Percentiles rank a stretch among this genome's conserved stretches.
phyloP scores from a whole-genome alignment of 2,888 invertebrate species.

The Rhamphomyia laevipes region DNA sequence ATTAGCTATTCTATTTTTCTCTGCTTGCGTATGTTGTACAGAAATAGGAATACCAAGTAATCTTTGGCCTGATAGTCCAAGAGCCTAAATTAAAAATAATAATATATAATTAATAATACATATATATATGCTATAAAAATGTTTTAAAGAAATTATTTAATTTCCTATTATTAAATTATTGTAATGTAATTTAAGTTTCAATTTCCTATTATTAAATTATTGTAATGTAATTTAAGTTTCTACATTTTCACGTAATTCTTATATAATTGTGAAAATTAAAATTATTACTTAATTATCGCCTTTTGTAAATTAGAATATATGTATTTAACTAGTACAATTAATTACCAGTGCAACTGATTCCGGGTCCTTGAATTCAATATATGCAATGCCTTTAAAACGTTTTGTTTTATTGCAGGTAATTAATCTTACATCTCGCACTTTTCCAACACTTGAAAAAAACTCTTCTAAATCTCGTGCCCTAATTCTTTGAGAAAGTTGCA shows the following conservation, averaged over 20 bases:
- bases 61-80: conserved; percentile 92
- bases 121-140: too few relatives aligned
- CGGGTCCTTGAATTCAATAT: conserved; percentile 96
- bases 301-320: too few relatives aligned
- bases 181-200: too few relatives aligned
- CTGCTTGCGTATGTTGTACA: conserved; percentile 95
- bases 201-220: too few relatives aligned
- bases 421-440: conserved; percentile 94
- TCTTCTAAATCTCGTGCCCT: conserved; percentile 92
- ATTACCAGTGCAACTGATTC: conserved; percentile 90
- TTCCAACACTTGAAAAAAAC: conserved; percentile 97
- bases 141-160: too few relatives aligned
- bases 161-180: too few relatives aligned
- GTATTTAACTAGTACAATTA: conserved; percentile 18
- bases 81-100: conserved; percentile 51
- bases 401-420: conserved; percentile 99
- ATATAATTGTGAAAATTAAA: too few relatives aligned
- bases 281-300: too few relatives aligned
- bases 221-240: too few relatives aligned
- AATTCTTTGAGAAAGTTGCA: conserved; percentile 93
- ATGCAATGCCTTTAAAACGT: conserved; percentile 98
- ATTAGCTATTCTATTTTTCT: conserved; percentile 86
- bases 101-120: conserved; percentile 2
- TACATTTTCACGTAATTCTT: too few relatives aligned
- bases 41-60: conserved; percentile 92